These are phyloP conservation scores for Coregonus clupeaformis DNA, from an alignment of 2,113 vertebrate genomes.

Conservation along the genomic window DNA sequence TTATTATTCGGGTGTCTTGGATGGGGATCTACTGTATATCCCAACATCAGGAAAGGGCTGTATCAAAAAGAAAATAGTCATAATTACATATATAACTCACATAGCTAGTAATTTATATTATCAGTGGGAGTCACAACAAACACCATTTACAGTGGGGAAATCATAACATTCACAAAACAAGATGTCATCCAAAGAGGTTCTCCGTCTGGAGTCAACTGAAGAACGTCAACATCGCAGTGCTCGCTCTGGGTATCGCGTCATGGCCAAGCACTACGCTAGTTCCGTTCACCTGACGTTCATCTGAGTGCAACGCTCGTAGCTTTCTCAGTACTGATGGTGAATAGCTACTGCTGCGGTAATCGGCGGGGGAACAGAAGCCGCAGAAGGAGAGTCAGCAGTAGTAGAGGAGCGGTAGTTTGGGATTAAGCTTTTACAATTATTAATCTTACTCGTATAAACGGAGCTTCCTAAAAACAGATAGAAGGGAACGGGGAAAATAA, in stretches of 20 bases:
- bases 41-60: no score
- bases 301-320: constrained; percentile 47
- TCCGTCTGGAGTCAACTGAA: neutral
- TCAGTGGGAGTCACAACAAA: no score
- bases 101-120: no score
- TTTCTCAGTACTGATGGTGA: constrained; percentile 84
- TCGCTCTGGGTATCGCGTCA: constrained; percentile 34
- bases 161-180: neutral
- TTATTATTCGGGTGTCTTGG: no score
- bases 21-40: no score
- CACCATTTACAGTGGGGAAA: no score
- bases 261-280: constrained; percentile 57
- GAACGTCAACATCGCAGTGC: constrained; percentile 17
- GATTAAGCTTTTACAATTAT: constrained; percentile 52
- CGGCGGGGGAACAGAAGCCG: constrained; percentile 66
- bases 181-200: neutral
- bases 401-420: constrained; percentile 58
- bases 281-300: constrained; percentile 57
- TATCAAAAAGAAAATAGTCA: no score
- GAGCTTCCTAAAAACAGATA: constrained; percentile 46
- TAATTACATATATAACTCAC: no score
- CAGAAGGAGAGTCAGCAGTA: constrained; percentile 69
- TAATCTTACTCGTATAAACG: constrained; percentile 52
- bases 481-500: constrained; percentile 64
- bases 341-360: constrained; percentile 76